Conservation (phyloP, 2,888 invertebrate genomes). For the Timandra comae region DNA sequence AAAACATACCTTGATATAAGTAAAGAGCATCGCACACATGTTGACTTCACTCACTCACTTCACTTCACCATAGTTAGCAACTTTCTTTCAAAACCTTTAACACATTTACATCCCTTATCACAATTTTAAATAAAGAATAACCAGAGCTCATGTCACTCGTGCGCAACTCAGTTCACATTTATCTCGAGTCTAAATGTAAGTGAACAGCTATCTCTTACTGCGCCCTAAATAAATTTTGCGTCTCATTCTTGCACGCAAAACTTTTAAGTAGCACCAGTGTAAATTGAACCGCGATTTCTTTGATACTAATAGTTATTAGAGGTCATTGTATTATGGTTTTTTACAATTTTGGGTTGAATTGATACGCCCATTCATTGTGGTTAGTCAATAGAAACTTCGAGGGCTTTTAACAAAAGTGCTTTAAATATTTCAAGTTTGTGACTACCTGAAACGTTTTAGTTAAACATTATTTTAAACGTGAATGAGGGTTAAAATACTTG, state of each 20-base stretch:
- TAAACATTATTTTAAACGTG: too few species aligned
- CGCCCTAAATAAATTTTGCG: conserved; percentile 6
- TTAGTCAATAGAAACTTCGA: neutral
- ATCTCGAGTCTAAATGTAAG: conserved; percentile 4
- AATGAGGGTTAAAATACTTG: too few species aligned
- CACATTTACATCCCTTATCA: neutral
- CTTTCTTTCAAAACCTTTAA: neutral
- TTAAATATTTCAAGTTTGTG: too few species aligned
- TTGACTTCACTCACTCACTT: neutral
- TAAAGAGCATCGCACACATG: conserved; percentile 25
- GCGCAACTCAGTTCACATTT: conserved; percentile 4
- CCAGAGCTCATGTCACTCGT: neutral
- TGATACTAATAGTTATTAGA: neutral
- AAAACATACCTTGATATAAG: conserved; percentile 28
- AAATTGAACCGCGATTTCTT: conserved; percentile 11
- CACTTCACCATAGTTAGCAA: too few species aligned
- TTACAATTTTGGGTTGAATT: too few species aligned
- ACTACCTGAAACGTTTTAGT: too few species aligned
- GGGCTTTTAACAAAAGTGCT: too few species aligned
- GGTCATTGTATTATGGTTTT: neutral
- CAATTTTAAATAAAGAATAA: neutral
- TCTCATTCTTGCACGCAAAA: conserved; percentile 8
- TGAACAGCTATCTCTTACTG: conserved; percentile 7
- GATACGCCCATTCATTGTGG: too few species aligned
- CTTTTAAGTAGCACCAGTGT: conserved; percentile 14